These are phyloP conservation scores for Drosophila sp. DNA, from an alignment of 1,140 invertebrate species.

Conservation along the genomic window DNA sequence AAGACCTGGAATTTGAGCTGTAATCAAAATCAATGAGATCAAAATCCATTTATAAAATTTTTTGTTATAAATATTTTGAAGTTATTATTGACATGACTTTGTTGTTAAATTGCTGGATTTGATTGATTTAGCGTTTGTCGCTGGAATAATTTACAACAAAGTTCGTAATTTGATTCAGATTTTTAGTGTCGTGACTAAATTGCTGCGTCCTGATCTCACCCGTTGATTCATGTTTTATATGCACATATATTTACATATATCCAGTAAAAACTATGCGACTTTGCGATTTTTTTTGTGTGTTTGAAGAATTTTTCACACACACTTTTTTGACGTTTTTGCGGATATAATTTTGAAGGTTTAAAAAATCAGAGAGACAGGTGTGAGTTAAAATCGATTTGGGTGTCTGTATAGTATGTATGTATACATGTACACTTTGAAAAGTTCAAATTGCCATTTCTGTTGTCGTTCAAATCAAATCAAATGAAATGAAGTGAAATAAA, in stretches of 20 bases:
- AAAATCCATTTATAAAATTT: too few relatives aligned
- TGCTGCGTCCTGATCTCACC: not conserved
- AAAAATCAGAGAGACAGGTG: not conserved
- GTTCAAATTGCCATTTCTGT: conserved; percentile 1
- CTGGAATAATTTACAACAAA: not conserved
- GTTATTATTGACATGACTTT: not conserved
- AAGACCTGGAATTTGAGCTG: too few relatives aligned
- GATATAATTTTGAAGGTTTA: conserved; percentile 1
- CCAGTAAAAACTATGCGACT: not conserved
- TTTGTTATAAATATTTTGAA: not conserved
- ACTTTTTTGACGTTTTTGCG: not conserved
- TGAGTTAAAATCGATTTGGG: not conserved
- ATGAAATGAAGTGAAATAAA: conserved; percentile 1
- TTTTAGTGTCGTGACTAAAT: conserved; percentile 8
- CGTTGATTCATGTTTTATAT: conserved; percentile 7
- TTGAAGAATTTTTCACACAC: not conserved
- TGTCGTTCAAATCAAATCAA: not conserved
- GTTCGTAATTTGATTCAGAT: conserved; percentile 7
- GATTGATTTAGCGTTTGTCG: not conserved
- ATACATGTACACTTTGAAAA: not conserved
- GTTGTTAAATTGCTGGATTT: not conserved
- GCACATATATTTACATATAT: not conserved
- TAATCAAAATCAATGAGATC: too few relatives aligned
- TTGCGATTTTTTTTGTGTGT: not conserved
- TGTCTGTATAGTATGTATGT: not conserved